Base-by-base conservation (phyloP, 2,888 invertebrate species). In the Agriopis marginaria region DNA sequence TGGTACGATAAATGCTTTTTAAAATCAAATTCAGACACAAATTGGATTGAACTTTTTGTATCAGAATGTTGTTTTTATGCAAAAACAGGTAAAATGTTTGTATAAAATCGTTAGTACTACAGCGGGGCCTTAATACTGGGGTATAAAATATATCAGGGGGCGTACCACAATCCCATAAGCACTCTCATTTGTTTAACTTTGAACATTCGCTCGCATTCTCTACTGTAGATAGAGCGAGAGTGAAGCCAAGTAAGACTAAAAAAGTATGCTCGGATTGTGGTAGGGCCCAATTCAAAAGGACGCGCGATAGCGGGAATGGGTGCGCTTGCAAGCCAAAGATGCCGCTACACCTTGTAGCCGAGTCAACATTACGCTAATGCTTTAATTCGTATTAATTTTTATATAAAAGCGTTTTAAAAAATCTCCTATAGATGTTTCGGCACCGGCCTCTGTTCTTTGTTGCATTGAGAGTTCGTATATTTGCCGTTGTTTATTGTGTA, bases 351-450 rank as follows among this genome's bases (percentile, higher is more conserved):
- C 45, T 70, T 70, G 90, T 90, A 91, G 91, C 90, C 85, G 88
- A 92, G 91, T 93, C 91, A 91, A 87, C 88, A 87, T 88, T 89
- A 91, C 89, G 74, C 87, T 87, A 88, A 91, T 90, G 91, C 91
- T 92, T 92, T 92, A 92, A 92, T 84, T 90, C 88, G 86, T 86
- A 81, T 88, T 89, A 73, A 87, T 84, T 86, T 75, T 79, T 75
- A 75, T 79, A 73, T 78, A 68, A 74, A 58, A 73, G 75, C 75
- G 71, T 82, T 82, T 71, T 77, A 77, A 86, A 78, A 86, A 88
- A 88, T 86, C 83, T 88, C 86, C 86, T 82, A 76, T 73, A 77
- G 77, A 82, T 82, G 81, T 87, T 87, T 88, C 84, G 89, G 88
- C 87, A 82, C 53, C 70, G 70, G 70, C 70, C 70, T 70, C 70